Percentiles rank a stretch among this genome's conserved stretches.
These are phyloP conservation scores for Botia kubotai DNA, from an alignment of 2,797 vertebrate genomes.

Conservation along the genomic window DNA sequence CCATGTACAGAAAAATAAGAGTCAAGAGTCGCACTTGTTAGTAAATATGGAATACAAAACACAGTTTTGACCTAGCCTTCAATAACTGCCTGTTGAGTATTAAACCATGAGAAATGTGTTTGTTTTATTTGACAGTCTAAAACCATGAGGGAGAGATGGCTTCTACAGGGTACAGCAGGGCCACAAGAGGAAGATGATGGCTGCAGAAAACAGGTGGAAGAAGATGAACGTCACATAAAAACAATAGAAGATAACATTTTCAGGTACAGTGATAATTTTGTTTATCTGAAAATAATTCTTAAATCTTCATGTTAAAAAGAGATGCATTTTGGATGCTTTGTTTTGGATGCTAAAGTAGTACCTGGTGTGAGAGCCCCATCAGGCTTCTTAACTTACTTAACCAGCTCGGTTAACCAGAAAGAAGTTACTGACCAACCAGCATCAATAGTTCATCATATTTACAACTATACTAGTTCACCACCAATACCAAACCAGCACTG, in stretches of 20 bases:
- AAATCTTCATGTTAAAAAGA: background rate
- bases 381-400: too few relatives aligned
- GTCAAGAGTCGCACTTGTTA: too few relatives aligned
- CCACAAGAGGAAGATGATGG: constrained; percentile 86
- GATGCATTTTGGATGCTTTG: background rate
- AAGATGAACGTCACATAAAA: constrained; percentile 90
- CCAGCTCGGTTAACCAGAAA: background rate
- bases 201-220: constrained; percentile 84
- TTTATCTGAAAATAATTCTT: background rate
- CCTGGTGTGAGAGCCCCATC: background rate
- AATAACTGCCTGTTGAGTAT: too few relatives aligned
- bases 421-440: background rate
- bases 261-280: constrained; percentile 76
- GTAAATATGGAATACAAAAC: too few relatives aligned
- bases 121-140: constrained; percentile 83
- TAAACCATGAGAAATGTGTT: background rate
- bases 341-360: background rate
- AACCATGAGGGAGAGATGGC: constrained; percentile 95
- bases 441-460: too few relatives aligned
- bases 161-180: constrained; percentile 88
- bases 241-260: constrained; percentile 89
- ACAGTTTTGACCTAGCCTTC: too few relatives aligned
- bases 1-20: too few relatives aligned
- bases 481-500: too few relatives aligned
- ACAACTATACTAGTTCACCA: too few relatives aligned